phyloP scores from a whole-genome alignment of 2,797 vertebrate species.

The Sebastes minor region DNA sequence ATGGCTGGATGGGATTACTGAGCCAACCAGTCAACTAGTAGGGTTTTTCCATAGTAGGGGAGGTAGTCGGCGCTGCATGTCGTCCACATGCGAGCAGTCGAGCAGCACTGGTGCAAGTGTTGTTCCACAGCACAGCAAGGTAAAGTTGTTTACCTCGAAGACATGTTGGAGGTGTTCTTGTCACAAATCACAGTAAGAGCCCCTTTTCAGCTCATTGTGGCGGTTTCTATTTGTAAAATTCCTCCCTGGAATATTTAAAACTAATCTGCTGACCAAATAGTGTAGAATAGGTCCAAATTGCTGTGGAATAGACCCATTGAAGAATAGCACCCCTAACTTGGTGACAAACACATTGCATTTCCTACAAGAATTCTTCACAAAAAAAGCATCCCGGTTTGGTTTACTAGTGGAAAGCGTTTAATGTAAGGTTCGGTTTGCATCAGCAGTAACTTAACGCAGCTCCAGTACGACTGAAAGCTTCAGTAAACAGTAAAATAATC shows the following conservation, averaged over 20 bases:
- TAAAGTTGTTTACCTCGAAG: background rate
- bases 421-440: background rate
- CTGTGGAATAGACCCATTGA: background rate
- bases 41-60: background rate
- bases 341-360: background rate
- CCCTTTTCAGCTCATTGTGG: background rate
- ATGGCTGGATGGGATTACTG: slow-evolving; percentile 55
- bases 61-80: background rate
- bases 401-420: background rate
- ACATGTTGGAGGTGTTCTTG: background rate
- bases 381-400: background rate
- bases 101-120: background rate
- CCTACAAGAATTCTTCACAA: background rate
- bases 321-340: background rate
- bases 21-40: slow-evolving; percentile 15
- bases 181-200: background rate
- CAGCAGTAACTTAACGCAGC: too few relatives aligned
- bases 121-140: background rate
- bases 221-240: background rate
- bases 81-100: background rate
- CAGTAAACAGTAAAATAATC: background rate
- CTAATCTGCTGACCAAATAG: background rate
- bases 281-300: background rate
- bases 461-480: background rate
- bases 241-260: background rate